phyloP scores from a whole-genome alignment of 2,797 vertebrate genomes.

The Microctenopoma steveboyesi region DNA sequence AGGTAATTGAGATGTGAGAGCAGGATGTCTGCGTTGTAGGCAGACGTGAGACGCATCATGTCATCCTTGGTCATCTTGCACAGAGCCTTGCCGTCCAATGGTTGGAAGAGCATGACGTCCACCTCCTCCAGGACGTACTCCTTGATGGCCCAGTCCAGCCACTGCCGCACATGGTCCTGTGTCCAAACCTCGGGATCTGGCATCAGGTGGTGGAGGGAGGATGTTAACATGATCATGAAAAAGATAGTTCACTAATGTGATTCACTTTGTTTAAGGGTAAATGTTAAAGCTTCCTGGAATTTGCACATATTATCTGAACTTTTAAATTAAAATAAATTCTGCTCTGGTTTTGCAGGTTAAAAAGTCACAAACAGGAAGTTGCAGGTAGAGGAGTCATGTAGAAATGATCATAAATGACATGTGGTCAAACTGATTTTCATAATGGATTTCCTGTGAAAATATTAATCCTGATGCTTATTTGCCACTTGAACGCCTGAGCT shows the following conservation, averaged over 20 bases:
- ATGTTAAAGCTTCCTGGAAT: background rate
- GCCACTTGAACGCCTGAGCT: background rate
- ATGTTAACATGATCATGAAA: background rate
- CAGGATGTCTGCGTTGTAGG: conserved; percentile 89
- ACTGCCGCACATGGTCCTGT: conserved; percentile 86
- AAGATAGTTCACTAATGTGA: background rate
- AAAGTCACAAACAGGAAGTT: conserved; percentile 26
- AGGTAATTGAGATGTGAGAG: conserved; percentile 90
- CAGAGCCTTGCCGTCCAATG: conserved; percentile 86
- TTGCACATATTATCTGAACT: background rate
- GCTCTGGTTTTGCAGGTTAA: conserved; percentile 6
- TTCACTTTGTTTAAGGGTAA: background rate
- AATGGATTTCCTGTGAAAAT: conserved; percentile 9
- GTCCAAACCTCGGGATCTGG: conserved; percentile 86
- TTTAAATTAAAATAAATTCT: background rate
- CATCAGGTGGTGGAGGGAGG: background rate
- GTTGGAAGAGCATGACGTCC: conserved; percentile 84
- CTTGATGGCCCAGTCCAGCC: conserved; percentile 91
- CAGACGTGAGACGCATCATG: conserved; percentile 86
- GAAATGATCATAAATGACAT: conserved; percentile 1
- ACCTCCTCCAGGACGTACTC: conserved; percentile 87
- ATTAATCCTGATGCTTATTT: background rate
- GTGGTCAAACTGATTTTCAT: conserved; percentile 1
- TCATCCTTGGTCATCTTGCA: conserved; percentile 89
- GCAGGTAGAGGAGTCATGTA: background rate